Base-by-base conservation (phyloP, 1,140 invertebrate species). In the Chironomus striatipennis region DNA sequence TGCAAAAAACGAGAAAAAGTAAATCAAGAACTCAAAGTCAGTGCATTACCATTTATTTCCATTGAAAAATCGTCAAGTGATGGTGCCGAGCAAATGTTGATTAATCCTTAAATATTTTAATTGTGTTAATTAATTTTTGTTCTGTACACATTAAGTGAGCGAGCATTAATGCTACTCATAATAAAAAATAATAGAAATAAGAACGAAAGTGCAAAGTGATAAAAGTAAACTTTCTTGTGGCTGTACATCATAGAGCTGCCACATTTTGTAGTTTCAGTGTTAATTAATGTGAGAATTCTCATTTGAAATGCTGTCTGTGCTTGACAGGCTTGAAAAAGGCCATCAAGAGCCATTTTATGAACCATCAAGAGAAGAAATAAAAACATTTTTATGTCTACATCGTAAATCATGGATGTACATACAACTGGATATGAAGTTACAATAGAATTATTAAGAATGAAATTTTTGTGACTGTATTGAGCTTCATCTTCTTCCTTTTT, bases 1-100 rank as follows among this genome's bases (percentile, higher is more conserved):
- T 72, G 70, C 70, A 73, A 34, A 73, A 73, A 73, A 12, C 47
- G 5, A 7, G 15, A 57, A 57, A 57, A 34, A n/a, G n/a, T n/a
- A n/a, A 2, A 34, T 34, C 47, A 15, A 15, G 4, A 57, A 57
- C 47, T 15, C 43, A 47, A 47, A 57, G 15, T 15, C 6, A 17
- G 65, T 70, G 65, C 65, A 70, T 70, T 34, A 70, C 65, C 65
- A 21, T 70, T 70, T 18, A 70, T 18, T 20, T 70, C 65, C 65
- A 70, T 18, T n/a, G 65, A 70, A 21, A 70, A 70, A 70, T 70
- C 65, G 17, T 70, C 65, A 70, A 70, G 65, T 70, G 65, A 70
- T 70, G 65, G 65, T 70, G 65, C 65, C 18, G 65, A 70, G 18
- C 65, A 70, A 70, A 70, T 70, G 20, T 21, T 70, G 65, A 70